phyloP scores from a whole-genome alignment of 2,888 invertebrate species.

The Abrostola triplasia region DNA sequence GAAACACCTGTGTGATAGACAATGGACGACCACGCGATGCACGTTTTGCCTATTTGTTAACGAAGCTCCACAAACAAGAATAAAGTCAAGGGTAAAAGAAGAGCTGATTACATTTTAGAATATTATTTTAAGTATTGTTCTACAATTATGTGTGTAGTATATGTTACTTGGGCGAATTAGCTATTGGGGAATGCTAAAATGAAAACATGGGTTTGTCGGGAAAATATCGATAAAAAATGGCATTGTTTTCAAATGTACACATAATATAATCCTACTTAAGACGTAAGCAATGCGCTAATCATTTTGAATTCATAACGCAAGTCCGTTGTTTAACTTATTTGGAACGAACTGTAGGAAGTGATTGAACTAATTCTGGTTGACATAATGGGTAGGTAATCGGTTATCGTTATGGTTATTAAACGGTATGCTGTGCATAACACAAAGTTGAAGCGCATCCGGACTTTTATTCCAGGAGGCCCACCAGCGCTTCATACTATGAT shows the following conservation, averaged over 20 bases:
- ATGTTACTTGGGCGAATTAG: not conserved
- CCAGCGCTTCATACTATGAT: no score
- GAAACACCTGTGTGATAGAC: no score
- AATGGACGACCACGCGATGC: no score
- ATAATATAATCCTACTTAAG: not conserved
- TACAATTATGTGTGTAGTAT: no score
- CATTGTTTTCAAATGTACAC: conserved; percentile 22
- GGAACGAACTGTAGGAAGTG: conserved; percentile 15
- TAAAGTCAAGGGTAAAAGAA: not conserved
- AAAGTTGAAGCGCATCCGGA: no score
- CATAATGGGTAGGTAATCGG: not conserved
- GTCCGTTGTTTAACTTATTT: conserved; percentile 14
- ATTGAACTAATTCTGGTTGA: not conserved
- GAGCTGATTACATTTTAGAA: not conserved
- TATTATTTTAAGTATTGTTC: no score
- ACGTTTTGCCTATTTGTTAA: no score
- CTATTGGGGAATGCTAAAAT: not conserved
- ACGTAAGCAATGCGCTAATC: conserved; percentile 30
- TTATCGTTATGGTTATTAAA: not conserved
- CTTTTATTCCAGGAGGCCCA: no score
- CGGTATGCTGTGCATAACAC: not conserved
- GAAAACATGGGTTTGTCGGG: not conserved
- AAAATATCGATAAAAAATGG: not conserved
- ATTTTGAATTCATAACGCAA: conserved; percentile 32
- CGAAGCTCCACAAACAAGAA: not conserved